Percentiles rank a stretch among this genome's conserved stretches.
Conservation (phyloP, 2,797 vertebrate species). For the Orientallactaga sibirica region DNA sequence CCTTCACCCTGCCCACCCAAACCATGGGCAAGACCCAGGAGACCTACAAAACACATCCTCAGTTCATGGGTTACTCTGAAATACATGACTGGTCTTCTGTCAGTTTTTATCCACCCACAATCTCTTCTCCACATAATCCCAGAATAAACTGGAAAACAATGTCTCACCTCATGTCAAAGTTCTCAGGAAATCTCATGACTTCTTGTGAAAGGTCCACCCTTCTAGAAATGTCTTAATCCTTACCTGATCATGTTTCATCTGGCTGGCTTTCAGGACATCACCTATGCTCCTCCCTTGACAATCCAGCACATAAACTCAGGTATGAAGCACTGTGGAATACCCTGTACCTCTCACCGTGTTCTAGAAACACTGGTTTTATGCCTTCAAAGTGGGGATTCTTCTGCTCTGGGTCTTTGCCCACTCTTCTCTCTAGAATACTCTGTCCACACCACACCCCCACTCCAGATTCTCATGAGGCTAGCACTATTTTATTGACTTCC, state of each 20-base stretch:
- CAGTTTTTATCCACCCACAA: neutral
- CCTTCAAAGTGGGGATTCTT: neutral
- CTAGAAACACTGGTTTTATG: neutral
- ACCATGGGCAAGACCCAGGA: neutral
- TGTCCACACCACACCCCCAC: fast-evolving
- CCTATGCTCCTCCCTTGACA: neutral
- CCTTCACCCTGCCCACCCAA: neutral
- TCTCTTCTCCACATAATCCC: neutral
- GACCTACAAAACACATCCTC: neutral
- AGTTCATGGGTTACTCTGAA: neutral
- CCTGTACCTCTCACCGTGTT: neutral
- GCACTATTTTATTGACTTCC: neutral
- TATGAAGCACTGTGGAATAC: fast-evolving
- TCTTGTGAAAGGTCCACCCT: neutral
- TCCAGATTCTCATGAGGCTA: neutral
- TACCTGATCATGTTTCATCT: neutral
- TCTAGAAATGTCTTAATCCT: neutral
- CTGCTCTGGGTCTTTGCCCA: neutral
- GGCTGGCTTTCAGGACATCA: neutral
- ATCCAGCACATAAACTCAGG: neutral
- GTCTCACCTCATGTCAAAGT: neutral
- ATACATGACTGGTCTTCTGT: neutral
- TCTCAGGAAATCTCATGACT: neutral
- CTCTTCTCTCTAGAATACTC: neutral
- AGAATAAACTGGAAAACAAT: neutral